These are phyloP conservation scores for Cyclina sinensis DNA, from an alignment of 1,140 invertebrate species.

Conservation along the genomic window DNA sequence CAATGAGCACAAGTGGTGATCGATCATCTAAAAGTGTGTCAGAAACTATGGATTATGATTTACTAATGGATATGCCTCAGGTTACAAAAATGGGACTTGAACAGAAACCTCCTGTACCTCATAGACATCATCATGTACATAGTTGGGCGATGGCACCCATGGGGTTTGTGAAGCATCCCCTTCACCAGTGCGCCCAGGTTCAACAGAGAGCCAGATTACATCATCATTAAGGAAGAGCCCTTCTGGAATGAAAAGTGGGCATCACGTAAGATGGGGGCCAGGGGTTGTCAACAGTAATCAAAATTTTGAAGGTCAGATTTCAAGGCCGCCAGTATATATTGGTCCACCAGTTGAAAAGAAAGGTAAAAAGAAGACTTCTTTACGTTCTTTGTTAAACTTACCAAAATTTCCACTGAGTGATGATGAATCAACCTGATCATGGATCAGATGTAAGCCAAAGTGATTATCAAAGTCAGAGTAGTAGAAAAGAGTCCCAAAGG, in stretches of 20 bases:
- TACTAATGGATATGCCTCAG: conserved; percentile 23
- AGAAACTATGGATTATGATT: conserved; percentile 55
- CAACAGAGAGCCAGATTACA: conserved; percentile 58
- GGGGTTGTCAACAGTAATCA: conserved; percentile 38
- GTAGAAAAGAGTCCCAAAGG: neutral
- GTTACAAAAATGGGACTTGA: conserved; percentile 13
- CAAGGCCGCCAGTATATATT: neutral
- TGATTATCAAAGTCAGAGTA: neutral
- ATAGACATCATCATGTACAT: conserved; percentile 59
- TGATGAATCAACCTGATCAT: conserved; percentile 43
- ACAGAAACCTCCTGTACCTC: conserved; percentile 52
- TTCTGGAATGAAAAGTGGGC: conserved; percentile 48
- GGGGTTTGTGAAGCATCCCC: conserved; percentile 44
- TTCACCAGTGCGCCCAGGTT: conserved; percentile 40
- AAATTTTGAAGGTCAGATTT: neutral
- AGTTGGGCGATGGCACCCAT: conserved; percentile 51
- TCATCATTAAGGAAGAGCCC: conserved; percentile 62
- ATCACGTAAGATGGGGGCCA: conserved; percentile 61
- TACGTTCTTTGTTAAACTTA: conserved; percentile 53
- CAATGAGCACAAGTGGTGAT: conserved; percentile 61
- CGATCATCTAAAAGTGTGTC: conserved; percentile 54
- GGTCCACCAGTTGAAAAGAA: conserved; percentile 29
- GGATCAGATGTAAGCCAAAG: neutral
- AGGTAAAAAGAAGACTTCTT: conserved; percentile 58
- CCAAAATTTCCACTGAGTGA: conserved; percentile 62